Conservation (phyloP, 2,797 vertebrate genomes). For the Malacoraja senta region DNA sequence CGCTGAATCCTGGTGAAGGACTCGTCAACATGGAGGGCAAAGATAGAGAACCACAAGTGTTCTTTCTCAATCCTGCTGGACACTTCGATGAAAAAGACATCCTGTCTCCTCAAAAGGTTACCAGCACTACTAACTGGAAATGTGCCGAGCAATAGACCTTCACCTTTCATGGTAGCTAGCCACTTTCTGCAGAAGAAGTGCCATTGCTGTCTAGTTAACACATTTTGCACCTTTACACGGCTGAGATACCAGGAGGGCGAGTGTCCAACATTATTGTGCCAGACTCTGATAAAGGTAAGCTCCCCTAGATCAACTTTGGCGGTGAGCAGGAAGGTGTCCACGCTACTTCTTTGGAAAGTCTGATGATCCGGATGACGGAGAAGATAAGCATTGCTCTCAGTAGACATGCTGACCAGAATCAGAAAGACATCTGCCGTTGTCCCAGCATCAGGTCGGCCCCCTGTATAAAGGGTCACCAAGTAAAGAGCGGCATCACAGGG, state of each 20-base stretch:
- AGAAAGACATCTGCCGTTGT: conserved; percentile 54
- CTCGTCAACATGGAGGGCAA: neutral
- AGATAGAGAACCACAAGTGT: conserved; percentile 56
- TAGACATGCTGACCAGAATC: conserved; percentile 46
- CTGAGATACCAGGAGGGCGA: conserved; percentile 58
- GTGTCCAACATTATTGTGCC: conserved; percentile 49
- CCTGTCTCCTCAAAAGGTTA: conserved; percentile 41
- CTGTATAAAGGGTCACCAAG: conserved; percentile 58
- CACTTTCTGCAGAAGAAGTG: conserved; percentile 58
- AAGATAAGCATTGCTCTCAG: conserved; percentile 46
- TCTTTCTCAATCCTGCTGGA: conserved; percentile 39
- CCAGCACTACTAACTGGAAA: conserved; percentile 43
- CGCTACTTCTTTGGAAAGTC: conserved; percentile 47
- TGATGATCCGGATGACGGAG: conserved; percentile 47
- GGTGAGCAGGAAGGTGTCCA: conserved; percentile 54
- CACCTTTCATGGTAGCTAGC: conserved; percentile 46
- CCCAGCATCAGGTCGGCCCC: conserved; percentile 52
- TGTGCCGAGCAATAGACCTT: conserved; percentile 41
- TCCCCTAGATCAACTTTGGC: conserved; percentile 51
- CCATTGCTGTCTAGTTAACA: conserved; percentile 48
- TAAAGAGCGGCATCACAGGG: conserved; percentile 52
- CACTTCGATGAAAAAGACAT: conserved; percentile 54
- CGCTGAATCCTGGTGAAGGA: conserved; percentile 54
- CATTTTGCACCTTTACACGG: conserved; percentile 55
- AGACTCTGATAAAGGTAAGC: conserved; percentile 50